A percentile compares a stretch with the other conserved stretches of the same genome.
These are phyloP conservation scores for Poeciliopsis turrubarensis DNA, from an alignment of 2,113 vertebrate genomes.

Conservation along the genomic window DNA sequence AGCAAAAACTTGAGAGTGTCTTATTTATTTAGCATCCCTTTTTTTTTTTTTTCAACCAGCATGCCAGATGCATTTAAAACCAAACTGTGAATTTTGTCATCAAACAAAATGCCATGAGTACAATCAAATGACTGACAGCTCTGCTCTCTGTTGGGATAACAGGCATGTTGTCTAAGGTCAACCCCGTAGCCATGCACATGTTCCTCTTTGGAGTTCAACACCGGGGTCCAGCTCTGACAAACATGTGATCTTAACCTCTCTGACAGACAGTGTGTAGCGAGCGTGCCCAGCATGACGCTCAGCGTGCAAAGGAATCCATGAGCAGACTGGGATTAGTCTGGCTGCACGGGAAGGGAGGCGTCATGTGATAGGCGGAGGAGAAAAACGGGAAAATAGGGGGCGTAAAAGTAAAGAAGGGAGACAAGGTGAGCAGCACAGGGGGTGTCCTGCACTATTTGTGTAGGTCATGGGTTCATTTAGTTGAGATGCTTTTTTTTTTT, in stretches of 20 bases:
- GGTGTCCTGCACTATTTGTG: conserved; percentile 33
- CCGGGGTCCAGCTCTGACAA: conserved; percentile 36
- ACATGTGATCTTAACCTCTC: conserved; percentile 68
- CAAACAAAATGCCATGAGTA: conserved; percentile 18
- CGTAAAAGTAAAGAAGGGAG: conserved; percentile 6
- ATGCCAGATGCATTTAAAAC: conserved; percentile 1
- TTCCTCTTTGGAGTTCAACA: conserved; percentile 35
- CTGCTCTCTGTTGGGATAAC: conserved; percentile 32
- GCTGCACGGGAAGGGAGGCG: conserved; percentile 10
- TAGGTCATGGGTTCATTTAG: conserved; percentile 5
- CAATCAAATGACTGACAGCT: conserved; percentile 51
- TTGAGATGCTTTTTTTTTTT: conserved; percentile 1
- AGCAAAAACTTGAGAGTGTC: background rate
- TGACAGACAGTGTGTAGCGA: conserved; percentile 43
- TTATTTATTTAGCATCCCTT: background rate
- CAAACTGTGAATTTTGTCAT: conserved; percentile 18
- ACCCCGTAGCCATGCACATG: conserved; percentile 22
- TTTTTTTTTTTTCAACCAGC: background rate
- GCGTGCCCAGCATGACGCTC: conserved; percentile 26
- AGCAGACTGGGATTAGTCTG: conserved; percentile 26
- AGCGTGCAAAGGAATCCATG: conserved; percentile 50
- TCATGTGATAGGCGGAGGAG: background rate
- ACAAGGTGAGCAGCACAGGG: conserved; percentile 9
- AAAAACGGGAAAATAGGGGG: background rate
- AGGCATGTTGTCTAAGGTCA: conserved; percentile 51